phyloP scores from a whole-genome alignment of 2,797 vertebrate genomes.

The Catostomus latipinnis region DNA sequence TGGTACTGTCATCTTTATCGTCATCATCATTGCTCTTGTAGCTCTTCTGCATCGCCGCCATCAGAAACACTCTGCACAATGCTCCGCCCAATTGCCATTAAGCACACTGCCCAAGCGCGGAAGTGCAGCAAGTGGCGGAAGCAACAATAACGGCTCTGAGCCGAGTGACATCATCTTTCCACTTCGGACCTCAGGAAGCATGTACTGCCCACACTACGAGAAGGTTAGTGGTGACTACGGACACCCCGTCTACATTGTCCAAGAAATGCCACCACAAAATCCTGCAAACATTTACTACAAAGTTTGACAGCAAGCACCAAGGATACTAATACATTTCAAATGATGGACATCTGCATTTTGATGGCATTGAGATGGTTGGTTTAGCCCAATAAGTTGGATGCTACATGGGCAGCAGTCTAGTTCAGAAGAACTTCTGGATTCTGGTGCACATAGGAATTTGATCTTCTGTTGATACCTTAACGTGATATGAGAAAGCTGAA shows the following conservation, averaged over 20 bases:
- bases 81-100: slow-evolving; percentile 88
- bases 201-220: slow-evolving; percentile 96
- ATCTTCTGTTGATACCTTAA: slow-evolving; percentile 1
- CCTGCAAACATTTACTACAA: slow-evolving; percentile 94
- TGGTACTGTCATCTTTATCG: slow-evolving; percentile 85
- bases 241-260: slow-evolving; percentile 96
- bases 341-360: slow-evolving; percentile 10
- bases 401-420: not conserved
- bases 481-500: not conserved
- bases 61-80: slow-evolving; percentile 86
- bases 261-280: slow-evolving; percentile 95
- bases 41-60: slow-evolving; percentile 79
- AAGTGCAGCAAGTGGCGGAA: slow-evolving; percentile 71
- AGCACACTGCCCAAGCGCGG: slow-evolving; percentile 91
- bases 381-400: not conserved
- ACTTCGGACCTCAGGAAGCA: slow-evolving; percentile 88
- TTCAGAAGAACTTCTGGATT: slow-evolving; percentile 32
- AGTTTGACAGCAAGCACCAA: slow-evolving; percentile 75
- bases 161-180: slow-evolving; percentile 95
- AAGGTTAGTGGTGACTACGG: slow-evolving; percentile 95
- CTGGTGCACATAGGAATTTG: not conserved
- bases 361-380: not conserved
- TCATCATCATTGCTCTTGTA: slow-evolving; percentile 82
- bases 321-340: not conserved
- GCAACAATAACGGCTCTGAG: slow-evolving; percentile 92